A percentile compares a stretch with the other conserved stretches of the same genome.
phyloP scores from a whole-genome alignment of 2,888 invertebrate species.

The Polia nebulosa region DNA sequence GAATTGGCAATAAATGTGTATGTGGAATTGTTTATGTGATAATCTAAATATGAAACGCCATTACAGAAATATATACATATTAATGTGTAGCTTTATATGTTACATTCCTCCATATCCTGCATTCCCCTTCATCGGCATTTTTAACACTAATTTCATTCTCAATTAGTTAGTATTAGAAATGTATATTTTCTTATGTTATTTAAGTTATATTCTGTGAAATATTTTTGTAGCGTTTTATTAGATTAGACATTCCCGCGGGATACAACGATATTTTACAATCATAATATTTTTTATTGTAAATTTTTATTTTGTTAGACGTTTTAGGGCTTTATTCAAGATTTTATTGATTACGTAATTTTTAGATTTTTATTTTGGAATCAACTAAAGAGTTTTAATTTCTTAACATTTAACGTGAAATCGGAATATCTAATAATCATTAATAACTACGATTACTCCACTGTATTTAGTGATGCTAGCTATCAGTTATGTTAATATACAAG shows the following conservation, averaged over 20 bases:
- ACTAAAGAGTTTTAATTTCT: slow-evolving; percentile 65
- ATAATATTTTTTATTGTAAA: slow-evolving; percentile 85
- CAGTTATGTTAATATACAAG: slow-evolving; percentile 78
- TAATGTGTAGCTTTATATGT: slow-evolving; percentile 60
- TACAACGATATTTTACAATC: slow-evolving; percentile 86
- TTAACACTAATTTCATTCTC: slow-evolving; percentile 61
- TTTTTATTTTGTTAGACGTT: slow-evolving; percentile 87
- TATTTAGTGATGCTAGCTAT: slow-evolving; percentile 82
- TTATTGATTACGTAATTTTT: slow-evolving; percentile 70
- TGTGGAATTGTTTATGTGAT: slow-evolving; percentile 81
- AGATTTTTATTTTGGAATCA: slow-evolving; percentile 69
- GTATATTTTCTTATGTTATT: slow-evolving; percentile 79
- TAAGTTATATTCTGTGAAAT: slow-evolving; percentile 82
- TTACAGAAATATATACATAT: slow-evolving; percentile 59
- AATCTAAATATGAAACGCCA: slow-evolving; percentile 66
- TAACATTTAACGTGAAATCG: slow-evolving; percentile 61
- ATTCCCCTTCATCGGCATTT: slow-evolving; percentile 81
- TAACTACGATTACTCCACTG: slow-evolving; percentile 67
- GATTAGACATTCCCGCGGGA: slow-evolving; percentile 81
- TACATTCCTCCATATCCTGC: slow-evolving; percentile 74
- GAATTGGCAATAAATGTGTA: slow-evolving; percentile 79
- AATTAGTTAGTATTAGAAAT: slow-evolving; percentile 72
- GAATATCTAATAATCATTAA: slow-evolving; percentile 67
- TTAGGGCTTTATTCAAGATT: slow-evolving; percentile 75
- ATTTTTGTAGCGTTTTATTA: slow-evolving; percentile 82